phyloP scores from a whole-genome alignment of 2,113 vertebrate genomes.

The Euleptes europaea region DNA sequence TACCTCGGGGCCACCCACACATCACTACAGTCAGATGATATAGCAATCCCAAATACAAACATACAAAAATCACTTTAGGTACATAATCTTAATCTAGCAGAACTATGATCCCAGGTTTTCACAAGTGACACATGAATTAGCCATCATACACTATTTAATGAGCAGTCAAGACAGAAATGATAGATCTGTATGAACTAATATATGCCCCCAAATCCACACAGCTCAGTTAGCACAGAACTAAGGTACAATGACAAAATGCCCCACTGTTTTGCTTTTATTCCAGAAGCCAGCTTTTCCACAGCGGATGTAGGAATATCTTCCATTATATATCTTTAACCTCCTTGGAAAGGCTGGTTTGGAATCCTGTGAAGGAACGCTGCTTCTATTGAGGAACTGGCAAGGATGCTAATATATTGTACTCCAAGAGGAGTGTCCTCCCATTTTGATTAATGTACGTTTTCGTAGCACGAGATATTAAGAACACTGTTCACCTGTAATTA shows the following conservation, averaged over 20 bases:
- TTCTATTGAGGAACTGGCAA: constrained; percentile 64
- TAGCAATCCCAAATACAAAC: not conserved
- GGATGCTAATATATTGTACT: constrained; percentile 70
- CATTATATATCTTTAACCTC: constrained; percentile 55
- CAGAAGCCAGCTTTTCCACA: constrained; percentile 32
- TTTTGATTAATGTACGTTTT: constrained; percentile 72
- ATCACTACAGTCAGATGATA: not conserved
- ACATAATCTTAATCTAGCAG: no score
- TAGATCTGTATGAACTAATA: not conserved
- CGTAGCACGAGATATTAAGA: constrained; percentile 71
- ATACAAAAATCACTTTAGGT: not conserved
- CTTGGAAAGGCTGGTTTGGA: constrained; percentile 59
- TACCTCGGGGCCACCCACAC: not conserved
- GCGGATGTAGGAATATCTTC: constrained; percentile 50
- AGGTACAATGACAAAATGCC: not conserved
- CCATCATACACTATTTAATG: constrained; percentile 26
- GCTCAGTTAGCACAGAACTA: not conserved
- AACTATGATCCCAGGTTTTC: not conserved
- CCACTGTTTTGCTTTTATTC: not conserved
- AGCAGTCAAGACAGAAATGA: constrained; percentile 30
- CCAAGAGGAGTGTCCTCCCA: constrained; percentile 58
- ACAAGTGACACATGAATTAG: no score
- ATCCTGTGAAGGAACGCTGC: constrained; percentile 64
- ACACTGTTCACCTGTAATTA: constrained; percentile 72
- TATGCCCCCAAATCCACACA: constrained; percentile 9